Conservation (phyloP, 2,888 invertebrate species). For the Melanchra persicariae region DNA sequence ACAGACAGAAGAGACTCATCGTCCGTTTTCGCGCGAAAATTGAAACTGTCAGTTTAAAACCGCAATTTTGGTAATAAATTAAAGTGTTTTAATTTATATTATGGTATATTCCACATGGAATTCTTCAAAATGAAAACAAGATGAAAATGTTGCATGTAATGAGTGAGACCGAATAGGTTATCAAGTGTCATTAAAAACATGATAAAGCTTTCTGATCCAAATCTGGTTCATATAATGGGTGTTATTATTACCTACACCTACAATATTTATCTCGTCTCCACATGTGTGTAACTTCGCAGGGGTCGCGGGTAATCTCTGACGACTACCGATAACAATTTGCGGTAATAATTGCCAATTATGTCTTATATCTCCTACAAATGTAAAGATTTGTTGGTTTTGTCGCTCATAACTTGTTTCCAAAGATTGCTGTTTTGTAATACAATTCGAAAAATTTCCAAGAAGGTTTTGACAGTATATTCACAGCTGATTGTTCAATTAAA, state of each 20-base stretch:
- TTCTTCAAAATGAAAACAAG: too few relatives aligned
- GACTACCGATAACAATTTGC: constrained; percentile 10
- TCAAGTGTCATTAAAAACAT: neutral
- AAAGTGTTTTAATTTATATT: too few relatives aligned
- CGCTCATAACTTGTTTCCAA: neutral
- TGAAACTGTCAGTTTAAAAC: too few relatives aligned
- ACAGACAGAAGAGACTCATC: too few relatives aligned
- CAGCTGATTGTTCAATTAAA: neutral
- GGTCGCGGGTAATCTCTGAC: constrained; percentile 14
- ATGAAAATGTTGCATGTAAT: too few relatives aligned
- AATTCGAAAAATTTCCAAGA: neutral
- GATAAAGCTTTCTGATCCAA: constrained; percentile 10
- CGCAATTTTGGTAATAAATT: too few relatives aligned
- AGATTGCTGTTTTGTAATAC: neutral
- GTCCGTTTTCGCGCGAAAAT: too few relatives aligned
- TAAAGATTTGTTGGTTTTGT: neutral
- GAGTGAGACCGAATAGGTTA: constrained; percentile 12
- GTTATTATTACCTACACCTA: neutral
- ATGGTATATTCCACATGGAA: too few relatives aligned
- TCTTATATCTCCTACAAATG: too few relatives aligned
- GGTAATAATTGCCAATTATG: neutral
- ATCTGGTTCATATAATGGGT: neutral
- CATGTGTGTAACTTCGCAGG: constrained; percentile 25
- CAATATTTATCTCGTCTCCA: constrained; percentile 6
- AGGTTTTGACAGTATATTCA: neutral